Percentiles rank a stretch among this genome's conserved stretches.
Evolutionary conservation across 2,888 invertebrate genomes (phyloP).

Genomic region (Ectobius pallidus): DNA sequence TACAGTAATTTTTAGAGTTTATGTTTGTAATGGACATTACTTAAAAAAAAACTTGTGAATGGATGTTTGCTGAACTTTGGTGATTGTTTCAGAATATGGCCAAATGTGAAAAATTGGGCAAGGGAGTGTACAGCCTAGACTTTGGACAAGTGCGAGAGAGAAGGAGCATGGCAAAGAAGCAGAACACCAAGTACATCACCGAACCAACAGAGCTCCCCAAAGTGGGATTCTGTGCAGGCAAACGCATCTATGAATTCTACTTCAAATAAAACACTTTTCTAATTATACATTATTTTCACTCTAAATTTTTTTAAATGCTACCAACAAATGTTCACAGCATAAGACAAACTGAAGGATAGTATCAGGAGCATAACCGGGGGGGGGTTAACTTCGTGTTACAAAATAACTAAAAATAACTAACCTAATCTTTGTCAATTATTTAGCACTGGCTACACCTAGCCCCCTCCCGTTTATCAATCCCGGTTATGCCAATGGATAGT

Average conservation of each 20-base stretch:
- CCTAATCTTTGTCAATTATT: too few relatives aligned
- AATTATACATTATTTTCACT: too few relatives aligned
- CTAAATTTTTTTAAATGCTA: too few relatives aligned
- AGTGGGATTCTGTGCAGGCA: constrained; percentile 63
- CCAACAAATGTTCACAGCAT: too few relatives aligned
- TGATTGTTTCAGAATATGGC: constrained; percentile 62
- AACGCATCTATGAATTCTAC: constrained; percentile 62
- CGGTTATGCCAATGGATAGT: background rate
- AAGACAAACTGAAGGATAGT: too few relatives aligned
- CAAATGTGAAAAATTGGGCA: constrained; percentile 60
- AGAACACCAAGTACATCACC: background rate
- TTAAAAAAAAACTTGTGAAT: too few relatives aligned
- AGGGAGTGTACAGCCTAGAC: constrained; percentile 64
- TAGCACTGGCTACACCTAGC: background rate
- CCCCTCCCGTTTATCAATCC: background rate
- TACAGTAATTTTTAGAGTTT: too few relatives aligned
- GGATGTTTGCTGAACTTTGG: too few relatives aligned
- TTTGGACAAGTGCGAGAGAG: constrained; percentile 55
- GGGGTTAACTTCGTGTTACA: too few relatives aligned
- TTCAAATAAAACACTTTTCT: constrained; percentile 50
- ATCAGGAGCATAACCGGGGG: too few relatives aligned
- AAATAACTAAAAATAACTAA: too few relatives aligned
- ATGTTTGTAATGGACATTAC: too few relatives aligned
- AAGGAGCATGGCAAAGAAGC: background rate
- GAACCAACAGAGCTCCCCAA: constrained; percentile 54